Conservation (phyloP, 2,888 invertebrate species). For the Argyra leucocephala region DNA sequence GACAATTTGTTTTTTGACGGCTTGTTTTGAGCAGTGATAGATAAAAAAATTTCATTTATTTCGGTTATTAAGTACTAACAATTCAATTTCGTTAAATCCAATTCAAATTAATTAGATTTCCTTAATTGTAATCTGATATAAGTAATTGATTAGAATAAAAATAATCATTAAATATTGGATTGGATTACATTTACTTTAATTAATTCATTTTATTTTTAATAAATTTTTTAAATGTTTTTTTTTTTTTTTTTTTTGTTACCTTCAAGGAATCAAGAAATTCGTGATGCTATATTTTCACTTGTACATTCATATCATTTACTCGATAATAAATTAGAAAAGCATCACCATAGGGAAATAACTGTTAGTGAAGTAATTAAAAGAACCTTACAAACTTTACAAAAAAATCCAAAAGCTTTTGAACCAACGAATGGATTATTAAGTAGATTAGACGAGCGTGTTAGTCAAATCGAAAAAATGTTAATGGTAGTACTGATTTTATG, state of each 20-base stretch:
- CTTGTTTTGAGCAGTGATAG: too few species aligned
- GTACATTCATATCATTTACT: conserved; percentile 69
- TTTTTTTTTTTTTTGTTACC: not conserved
- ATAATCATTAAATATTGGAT: too few species aligned
- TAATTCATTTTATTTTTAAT: too few species aligned
- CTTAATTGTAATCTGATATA: too few species aligned
- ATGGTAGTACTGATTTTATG: conserved; percentile 52
- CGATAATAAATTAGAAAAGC: conserved; percentile 74
- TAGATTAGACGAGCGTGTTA: conserved; percentile 63
- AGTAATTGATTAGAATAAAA: too few species aligned
- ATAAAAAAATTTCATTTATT: too few species aligned
- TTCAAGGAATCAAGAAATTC: conserved; percentile 38
- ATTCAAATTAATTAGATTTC: too few species aligned
- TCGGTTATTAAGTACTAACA: too few species aligned
- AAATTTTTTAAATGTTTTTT: not conserved
- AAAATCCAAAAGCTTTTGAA: conserved; percentile 59
- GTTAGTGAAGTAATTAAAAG: conserved; percentile 72
- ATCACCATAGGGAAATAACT: conserved; percentile 70
- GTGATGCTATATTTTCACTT: conserved; percentile 68
- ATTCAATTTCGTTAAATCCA: too few species aligned
- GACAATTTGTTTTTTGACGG: too few species aligned
- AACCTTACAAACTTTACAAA: conserved; percentile 59
- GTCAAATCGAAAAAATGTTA: conserved; percentile 66
- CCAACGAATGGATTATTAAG: conserved; percentile 59
- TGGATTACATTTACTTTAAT: too few species aligned